Conservation (phyloP, 2,888 invertebrate species). For the Erynnis tages region DNA sequence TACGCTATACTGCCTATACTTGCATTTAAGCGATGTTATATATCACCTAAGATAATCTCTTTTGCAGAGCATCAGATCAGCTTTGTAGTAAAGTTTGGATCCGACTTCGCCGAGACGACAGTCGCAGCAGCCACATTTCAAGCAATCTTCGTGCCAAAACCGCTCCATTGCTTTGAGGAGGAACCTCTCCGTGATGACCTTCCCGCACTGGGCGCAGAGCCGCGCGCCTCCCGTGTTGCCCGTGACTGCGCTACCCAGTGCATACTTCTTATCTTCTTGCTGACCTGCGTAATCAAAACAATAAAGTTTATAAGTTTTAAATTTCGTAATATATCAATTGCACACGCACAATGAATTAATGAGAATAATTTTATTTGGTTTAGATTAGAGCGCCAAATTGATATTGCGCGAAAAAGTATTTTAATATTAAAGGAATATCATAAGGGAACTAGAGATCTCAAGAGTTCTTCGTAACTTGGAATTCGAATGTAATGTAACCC, state of each 20-base stretch:
- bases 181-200: slow-evolving; percentile 90
- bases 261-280: slow-evolving; percentile 73
- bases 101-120: slow-evolving; percentile 96
- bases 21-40: no score
- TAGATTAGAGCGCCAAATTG: no score
- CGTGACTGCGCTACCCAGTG: slow-evolving; percentile 56
- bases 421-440: no score
- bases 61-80: slow-evolving; percentile 94
- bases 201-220: slow-evolving; percentile 93
- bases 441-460: no score
- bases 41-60: slow-evolving; percentile 96
- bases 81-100: slow-evolving; percentile 94
- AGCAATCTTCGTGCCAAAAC: slow-evolving; percentile 97
- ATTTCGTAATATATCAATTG: no score
- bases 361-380: no score
- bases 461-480: no score
- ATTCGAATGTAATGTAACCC: no score
- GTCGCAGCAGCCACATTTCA: slow-evolving; percentile 96
- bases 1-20: no score
- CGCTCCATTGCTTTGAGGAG: slow-evolving; percentile 93
- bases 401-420: no score
- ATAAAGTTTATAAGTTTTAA: background rate
- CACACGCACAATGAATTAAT: no score
- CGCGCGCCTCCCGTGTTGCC: slow-evolving; percentile 68
- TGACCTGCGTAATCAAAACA: slow-evolving; percentile 53